A percentile compares a stretch with the other conserved stretches of the same genome.
phyloP scores from a whole-genome alignment of 1,140 invertebrate genomes.

The Orius laevigatus region DNA sequence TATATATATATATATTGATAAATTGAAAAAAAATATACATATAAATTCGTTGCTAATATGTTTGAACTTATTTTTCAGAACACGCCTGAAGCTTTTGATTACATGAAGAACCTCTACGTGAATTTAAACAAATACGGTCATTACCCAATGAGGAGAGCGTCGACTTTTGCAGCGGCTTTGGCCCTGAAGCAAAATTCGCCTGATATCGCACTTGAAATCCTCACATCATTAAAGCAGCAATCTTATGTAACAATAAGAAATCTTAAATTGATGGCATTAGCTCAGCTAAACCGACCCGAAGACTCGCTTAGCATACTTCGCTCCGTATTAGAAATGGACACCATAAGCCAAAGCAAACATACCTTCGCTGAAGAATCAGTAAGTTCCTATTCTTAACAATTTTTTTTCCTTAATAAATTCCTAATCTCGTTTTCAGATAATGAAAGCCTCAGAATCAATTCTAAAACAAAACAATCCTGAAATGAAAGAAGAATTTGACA shows the following conservation, averaged over 20 bases:
- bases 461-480: no score
- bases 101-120: conserved; percentile 39
- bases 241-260: conserved; percentile 44
- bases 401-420: no score
- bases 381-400: no score
- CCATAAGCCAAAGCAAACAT: conserved; percentile 19
- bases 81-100: conserved; percentile 47
- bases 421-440: no score
- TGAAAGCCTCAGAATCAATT: no score
- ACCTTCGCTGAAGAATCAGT: no score
- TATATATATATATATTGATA: no score
- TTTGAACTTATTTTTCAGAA: conserved; percentile 38
- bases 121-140: conserved; percentile 36
- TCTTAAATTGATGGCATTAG: conserved; percentile 36
- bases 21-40: not conserved
- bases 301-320: conserved; percentile 45
- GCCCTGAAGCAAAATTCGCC: conserved; percentile 50
- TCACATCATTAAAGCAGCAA: conserved; percentile 30
- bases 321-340: conserved; percentile 36
- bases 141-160: conserved; percentile 36
- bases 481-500: no score
- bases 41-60: no score
- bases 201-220: conserved; percentile 46
- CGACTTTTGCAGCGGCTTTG: conserved; percentile 40
- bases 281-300: conserved; percentile 39